phyloP scores from a whole-genome alignment of 1,140 invertebrate species.

The Heliconius congener region DNA sequence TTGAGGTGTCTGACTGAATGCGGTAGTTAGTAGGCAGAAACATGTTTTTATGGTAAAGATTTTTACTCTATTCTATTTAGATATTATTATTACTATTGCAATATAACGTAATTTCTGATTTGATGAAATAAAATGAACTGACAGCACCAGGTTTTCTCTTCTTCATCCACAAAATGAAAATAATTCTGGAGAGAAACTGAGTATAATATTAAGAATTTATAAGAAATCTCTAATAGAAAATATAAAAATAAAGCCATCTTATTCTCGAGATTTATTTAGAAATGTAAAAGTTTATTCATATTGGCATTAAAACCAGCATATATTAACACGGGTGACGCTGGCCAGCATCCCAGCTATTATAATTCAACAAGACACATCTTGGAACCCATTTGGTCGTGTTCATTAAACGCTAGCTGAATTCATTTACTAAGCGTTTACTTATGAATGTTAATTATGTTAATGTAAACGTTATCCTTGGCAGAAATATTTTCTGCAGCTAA shows the following conservation, averaged over 20 bases:
- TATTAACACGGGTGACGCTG: constrained; percentile 42
- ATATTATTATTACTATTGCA: background rate
- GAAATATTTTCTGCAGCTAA: constrained; percentile 34
- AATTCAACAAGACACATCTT: constrained; percentile 55
- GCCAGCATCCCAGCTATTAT: constrained; percentile 59
- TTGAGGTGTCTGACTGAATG: background rate
- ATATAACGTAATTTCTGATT: no score
- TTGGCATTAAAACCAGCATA: constrained; percentile 53
- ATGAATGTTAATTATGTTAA: constrained; percentile 42
- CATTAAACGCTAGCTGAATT: constrained; percentile 44
- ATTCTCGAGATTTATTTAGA: constrained; percentile 22
- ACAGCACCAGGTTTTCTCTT: background rate
- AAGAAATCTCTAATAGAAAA: background rate
- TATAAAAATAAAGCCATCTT: background rate
- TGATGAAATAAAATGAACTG: no score
- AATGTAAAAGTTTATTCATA: constrained; percentile 53
- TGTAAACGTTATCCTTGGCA: constrained; percentile 42
- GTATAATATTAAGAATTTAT: background rate
- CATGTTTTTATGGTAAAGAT: no score
- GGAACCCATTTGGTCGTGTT: constrained; percentile 50
- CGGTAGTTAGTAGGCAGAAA: no score
- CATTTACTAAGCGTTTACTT: constrained; percentile 38
- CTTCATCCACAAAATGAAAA: background rate
- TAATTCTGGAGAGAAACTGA: background rate
- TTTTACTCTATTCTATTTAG: background rate